These are phyloP conservation scores for Trinectes maculatus DNA, from an alignment of 2,113 vertebrate species.

Conservation along the genomic window DNA sequence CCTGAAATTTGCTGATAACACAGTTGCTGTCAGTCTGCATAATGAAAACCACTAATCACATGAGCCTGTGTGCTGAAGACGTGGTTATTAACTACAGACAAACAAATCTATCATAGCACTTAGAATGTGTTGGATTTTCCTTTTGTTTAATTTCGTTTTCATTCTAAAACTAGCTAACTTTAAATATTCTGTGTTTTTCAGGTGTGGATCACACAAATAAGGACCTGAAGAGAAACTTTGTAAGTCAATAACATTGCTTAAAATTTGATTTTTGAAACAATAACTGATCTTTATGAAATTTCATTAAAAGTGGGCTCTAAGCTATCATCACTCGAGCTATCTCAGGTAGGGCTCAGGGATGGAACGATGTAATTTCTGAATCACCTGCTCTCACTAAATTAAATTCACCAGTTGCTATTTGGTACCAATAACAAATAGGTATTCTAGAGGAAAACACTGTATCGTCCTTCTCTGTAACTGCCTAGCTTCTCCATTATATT, in stretches of 20 bases:
- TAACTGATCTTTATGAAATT: neutral
- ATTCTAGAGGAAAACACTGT: constrained; percentile 26
- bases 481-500: constrained; percentile 14
- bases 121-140: neutral
- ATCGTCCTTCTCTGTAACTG: constrained; percentile 32
- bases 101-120: neutral
- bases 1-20: constrained; percentile 6
- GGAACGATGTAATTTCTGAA: neutral
- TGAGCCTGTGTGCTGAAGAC: too few relatives aligned
- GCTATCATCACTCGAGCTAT: neutral
- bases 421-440: neutral
- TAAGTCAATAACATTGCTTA: constrained; percentile 48
- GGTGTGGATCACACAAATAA: constrained; percentile 69
- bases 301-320: neutral
- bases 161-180: neutral
- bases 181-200: constrained; percentile 22
- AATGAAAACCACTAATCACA: neutral
- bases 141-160: neutral
- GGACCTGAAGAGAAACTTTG: constrained; percentile 72
- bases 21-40: constrained; percentile 7
- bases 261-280: constrained; percentile 2
- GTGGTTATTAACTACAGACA: too few relatives aligned
- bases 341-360: neutral
- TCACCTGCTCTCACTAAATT: constrained; percentile 1
- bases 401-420: neutral